phyloP scores from a whole-genome alignment of 2,797 vertebrate species.

The Anisognathus igniventris region DNA sequence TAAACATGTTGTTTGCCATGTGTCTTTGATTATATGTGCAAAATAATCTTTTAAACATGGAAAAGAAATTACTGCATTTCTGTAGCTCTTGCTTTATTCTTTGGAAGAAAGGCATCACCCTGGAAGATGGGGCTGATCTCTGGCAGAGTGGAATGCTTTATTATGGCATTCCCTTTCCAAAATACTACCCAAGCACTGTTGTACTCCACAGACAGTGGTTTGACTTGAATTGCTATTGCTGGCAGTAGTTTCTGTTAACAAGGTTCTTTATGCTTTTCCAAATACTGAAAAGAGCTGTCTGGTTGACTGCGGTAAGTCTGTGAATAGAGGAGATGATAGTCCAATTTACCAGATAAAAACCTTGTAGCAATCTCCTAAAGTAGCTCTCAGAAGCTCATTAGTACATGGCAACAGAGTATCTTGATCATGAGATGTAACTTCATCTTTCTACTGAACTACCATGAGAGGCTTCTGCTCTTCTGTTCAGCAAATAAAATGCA shows the following conservation, averaged over 20 bases:
- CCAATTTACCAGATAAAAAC: neutral
- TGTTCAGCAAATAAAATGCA: neutral
- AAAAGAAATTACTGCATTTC: neutral
- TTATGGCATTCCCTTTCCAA: neutral
- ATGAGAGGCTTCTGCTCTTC: neutral
- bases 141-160: neutral
- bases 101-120: neutral
- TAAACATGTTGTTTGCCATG: neutral
- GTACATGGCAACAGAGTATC: neutral
- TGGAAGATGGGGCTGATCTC: neutral
- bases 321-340: neutral
- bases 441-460: neutral
- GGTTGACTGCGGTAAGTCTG: neutral
- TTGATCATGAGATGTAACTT: neutral
- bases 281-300: neutral
- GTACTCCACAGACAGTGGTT: neutral
- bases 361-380: neutral
- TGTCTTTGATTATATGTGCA: neutral
- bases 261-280: neutral
- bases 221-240: neutral
- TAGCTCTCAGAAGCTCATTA: neutral
- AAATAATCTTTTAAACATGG: neutral
- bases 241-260: neutral
- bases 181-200: neutral
- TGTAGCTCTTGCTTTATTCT: neutral